Evolutionary conservation across 2,113 vertebrate species (phyloP).

Genomic region (Oreocharis arfaki): DNA sequence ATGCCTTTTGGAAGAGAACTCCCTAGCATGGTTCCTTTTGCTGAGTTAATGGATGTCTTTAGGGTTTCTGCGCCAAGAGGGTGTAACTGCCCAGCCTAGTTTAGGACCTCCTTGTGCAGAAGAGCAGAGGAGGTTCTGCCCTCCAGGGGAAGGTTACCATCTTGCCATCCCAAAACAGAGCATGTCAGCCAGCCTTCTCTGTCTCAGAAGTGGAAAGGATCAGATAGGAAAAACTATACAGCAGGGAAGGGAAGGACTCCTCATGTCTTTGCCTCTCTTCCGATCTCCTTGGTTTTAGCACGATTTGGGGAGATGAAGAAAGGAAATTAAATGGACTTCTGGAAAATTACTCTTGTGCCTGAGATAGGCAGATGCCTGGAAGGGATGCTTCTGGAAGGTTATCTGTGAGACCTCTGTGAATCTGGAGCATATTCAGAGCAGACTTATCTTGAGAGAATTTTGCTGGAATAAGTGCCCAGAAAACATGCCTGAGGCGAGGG

Average conservation of each 20-base stretch:
- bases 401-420: background rate
- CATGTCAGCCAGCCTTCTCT: accelerated
- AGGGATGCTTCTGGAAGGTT: background rate
- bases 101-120: background rate
- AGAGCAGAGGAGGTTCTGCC: background rate
- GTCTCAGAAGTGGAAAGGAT: background rate
- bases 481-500: background rate
- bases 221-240: background rate
- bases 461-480: background rate
- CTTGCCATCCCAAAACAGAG: background rate
- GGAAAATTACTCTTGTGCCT: background rate
- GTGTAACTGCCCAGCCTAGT: background rate
- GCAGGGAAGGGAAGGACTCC: background rate
- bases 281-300: background rate
- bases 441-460: background rate
- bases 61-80: background rate
- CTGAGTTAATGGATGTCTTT: background rate
- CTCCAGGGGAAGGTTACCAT: background rate
- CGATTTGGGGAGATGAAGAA: background rate
- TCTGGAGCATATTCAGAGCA: background rate
- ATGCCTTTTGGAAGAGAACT: background rate
- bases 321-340: background rate
- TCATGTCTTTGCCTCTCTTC: background rate
- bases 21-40: background rate
- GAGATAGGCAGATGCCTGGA: background rate